A percentile compares a stretch with the other conserved stretches of the same genome.
phyloP scores from a whole-genome alignment of 2,888 invertebrate genomes.

The Galeopsomyia nigrocyanea region DNA sequence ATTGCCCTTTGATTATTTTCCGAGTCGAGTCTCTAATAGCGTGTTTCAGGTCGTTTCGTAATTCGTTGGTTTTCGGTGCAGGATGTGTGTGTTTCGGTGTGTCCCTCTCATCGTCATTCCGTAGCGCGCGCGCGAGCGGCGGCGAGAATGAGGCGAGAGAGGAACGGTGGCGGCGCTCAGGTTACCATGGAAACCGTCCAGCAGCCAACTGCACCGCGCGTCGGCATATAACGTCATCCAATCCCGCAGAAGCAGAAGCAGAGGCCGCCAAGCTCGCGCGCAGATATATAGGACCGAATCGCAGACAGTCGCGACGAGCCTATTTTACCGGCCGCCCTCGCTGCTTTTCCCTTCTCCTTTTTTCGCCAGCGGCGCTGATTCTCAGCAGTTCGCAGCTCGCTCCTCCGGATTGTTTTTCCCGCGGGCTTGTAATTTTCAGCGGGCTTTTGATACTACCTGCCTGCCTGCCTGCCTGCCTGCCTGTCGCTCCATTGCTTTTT shows the following conservation, averaged over 20 bases:
- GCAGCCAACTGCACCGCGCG: constrained; percentile 51
- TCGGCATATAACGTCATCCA: constrained; percentile 51
- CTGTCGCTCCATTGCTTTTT: not conserved
- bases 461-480: not conserved
- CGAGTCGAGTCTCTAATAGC: too few species aligned
- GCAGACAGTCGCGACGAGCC: constrained; percentile 20
- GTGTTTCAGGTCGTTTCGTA: too few species aligned
- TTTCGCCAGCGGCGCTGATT: not conserved
- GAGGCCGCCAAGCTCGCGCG: constrained; percentile 25
- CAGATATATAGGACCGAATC: constrained; percentile 7
- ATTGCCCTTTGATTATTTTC: too few species aligned
- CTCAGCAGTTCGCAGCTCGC: constrained; percentile 26
- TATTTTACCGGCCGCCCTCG: constrained; percentile 32
- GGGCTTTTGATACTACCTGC: not conserved
- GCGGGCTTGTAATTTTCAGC: constrained; percentile 5
- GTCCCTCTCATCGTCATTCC: constrained; percentile 46
- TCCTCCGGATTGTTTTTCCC: constrained; percentile 1
- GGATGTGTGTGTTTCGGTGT: not conserved
- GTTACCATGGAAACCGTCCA: constrained; percentile 58
- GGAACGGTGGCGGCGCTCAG: constrained; percentile 39
- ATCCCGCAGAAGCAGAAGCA: constrained; percentile 46
- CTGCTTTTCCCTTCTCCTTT: not conserved
- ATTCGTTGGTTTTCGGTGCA: too few species aligned
- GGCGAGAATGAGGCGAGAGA: constrained; percentile 34
- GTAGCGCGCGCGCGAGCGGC: constrained; percentile 12